Percentiles rank a stretch among this genome's conserved stretches.
These are phyloP conservation scores for Aegithalos caudatus DNA, from an alignment of 2,113 vertebrate species.

Conservation along the genomic window DNA sequence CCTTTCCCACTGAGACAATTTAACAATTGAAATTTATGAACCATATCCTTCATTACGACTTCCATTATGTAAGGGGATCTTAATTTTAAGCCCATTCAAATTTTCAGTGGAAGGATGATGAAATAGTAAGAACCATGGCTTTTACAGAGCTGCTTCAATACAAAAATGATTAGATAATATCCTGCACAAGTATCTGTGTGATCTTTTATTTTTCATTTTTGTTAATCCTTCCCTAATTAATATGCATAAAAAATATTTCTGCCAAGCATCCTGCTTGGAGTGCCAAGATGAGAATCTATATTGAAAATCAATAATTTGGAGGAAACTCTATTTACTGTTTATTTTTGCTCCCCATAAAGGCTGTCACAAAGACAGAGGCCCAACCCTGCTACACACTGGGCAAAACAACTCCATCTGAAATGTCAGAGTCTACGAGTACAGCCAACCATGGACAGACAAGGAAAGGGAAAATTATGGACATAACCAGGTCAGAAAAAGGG, in stretches of 20 bases:
- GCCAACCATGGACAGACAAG: not conserved
- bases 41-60: conserved; percentile 47
- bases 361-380: not conserved
- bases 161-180: not conserved
- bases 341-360: not conserved
- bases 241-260: not conserved
- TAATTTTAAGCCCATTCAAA: conserved; percentile 52
- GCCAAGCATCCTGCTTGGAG: not conserved
- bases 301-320: conserved; percentile 6
- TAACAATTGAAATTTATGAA: conserved; percentile 64
- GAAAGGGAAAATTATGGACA: not conserved
- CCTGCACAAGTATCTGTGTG: not conserved
- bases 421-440: not conserved
- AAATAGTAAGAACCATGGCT: not conserved
- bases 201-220: not conserved
- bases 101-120: not conserved
- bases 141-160: not conserved
- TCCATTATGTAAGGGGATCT: conserved; percentile 35
- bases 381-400: not conserved
- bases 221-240: not conserved
- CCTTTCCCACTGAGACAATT: conserved; percentile 55
- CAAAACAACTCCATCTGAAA: not conserved
- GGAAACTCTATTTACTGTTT: not conserved
- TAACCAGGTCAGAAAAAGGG: not conserved
- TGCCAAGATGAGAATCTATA: not conserved